phyloP scores from a whole-genome alignment of 2,888 invertebrate species.

The Rhagonycha fulva region DNA sequence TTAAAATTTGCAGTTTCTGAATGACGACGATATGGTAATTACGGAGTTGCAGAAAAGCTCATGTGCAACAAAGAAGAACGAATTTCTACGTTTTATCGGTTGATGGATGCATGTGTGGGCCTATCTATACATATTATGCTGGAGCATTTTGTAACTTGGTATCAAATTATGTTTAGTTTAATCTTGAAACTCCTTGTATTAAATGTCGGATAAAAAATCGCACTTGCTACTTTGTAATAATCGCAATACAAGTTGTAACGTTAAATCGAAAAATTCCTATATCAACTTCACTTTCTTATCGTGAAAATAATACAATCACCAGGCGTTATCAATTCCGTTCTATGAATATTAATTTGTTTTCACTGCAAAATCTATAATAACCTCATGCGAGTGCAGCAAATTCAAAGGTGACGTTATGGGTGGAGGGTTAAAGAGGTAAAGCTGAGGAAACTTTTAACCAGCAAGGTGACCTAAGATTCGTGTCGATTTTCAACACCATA shows the following conservation, averaged over 20 bases:
- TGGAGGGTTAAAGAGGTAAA: no score
- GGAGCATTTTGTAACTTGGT: background rate
- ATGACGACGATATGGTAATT: background rate
- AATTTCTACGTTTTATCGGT: background rate
- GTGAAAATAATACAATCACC: background rate
- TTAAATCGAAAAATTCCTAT: background rate
- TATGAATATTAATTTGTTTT: background rate
- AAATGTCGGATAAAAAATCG: background rate
- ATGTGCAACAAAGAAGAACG: background rate
- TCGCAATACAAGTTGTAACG: background rate
- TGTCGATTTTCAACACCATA: background rate
- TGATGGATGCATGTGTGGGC: background rate
- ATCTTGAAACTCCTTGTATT: background rate
- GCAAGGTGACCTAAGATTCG: background rate
- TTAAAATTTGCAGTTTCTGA: background rate
- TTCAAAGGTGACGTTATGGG: background rate
- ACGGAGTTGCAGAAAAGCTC: background rate
- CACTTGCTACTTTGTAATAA: background rate
- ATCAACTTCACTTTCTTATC: background rate
- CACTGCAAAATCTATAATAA: background rate
- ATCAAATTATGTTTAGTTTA: background rate
- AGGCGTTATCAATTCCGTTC: background rate
- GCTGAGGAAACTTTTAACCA: background rate
- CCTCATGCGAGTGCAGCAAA: background rate
- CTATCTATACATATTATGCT: background rate